Base-by-base conservation (phyloP, 2,797 vertebrate species). In the Chaenodraco wilsoni region DNA sequence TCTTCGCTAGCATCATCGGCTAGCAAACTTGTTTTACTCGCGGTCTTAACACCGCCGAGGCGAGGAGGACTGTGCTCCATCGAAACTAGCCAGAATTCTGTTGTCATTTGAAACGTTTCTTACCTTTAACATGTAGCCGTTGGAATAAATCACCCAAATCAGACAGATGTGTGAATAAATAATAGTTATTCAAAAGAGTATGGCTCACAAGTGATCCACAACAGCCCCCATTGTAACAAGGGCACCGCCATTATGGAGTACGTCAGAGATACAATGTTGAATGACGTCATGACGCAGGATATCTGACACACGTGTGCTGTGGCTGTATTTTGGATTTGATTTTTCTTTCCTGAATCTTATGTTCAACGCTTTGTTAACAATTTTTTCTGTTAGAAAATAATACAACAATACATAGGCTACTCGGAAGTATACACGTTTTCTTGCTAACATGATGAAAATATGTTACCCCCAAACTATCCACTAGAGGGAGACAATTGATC, bases 121-220 rank as follows among this genome's bases (percentile, higher is more conserved):
- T 72, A 93, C 92, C 93, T 94, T 93, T 89, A 93, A 86, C 92
- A 93, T 94, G 84, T 81, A 89, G 81, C 60, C 90, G 78, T 63
- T 15, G 6, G n/a, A 51, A 8, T 21, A 11, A 65, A 40, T 9
- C 49, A 33, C 66, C 48, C 10, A 44, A 43, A 67, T 15, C 17
- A 37, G 50, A 41, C 67, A 11, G 40, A 15, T 19, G 14, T 23
- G 3, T 1, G 3, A 50, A 17, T n/a, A 76, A 69, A 71, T 21
- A 17, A 37, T 31, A 13, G 48, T 67, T 65, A 40, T 76, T 89
- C 60, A 84, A 55, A 43, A 41, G 44, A 76, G 82, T 0, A 78
- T 69, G 50, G 69, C 72, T 88, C 89, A 79, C 67, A 74, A 86
- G 58, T 84, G 52, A 65, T 61, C 65, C 72, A 61, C 81, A 55